Evolutionary conservation across 2,797 vertebrate genomes (phyloP).

Genomic region (Enteromius thamalakanensis): DNA sequence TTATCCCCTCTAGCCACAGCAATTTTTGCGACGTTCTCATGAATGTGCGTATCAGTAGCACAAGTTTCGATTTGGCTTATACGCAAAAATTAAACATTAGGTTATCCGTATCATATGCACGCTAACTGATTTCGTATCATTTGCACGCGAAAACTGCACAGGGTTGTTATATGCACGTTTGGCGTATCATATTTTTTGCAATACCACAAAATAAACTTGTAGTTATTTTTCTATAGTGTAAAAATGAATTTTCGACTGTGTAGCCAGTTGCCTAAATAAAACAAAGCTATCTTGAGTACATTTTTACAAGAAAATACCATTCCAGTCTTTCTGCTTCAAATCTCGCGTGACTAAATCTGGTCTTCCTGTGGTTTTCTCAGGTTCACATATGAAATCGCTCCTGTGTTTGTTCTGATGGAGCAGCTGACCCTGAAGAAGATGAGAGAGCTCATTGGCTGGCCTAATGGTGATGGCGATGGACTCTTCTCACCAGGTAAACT

Average conservation of each 20-base stretch:
- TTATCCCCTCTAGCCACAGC: too few relatives aligned
- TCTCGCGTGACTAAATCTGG: not conserved
- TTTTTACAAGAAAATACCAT: not conserved
- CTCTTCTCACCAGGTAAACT: constrained; percentile 95
- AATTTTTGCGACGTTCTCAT: too few relatives aligned
- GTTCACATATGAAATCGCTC: constrained; percentile 99
- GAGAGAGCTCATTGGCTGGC: constrained; percentile 98
- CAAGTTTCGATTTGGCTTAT: too few relatives aligned
- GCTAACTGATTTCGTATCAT: too few relatives aligned
- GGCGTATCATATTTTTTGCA: too few relatives aligned
- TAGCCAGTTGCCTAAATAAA: not conserved
- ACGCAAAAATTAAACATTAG: too few relatives aligned
- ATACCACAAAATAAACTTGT: not conserved
- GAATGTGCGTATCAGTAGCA: too few relatives aligned
- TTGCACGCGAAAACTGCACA: too few relatives aligned
- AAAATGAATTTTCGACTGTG: not conserved
- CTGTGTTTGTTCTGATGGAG: constrained; percentile 99
- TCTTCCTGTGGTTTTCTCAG: constrained; percentile 67
- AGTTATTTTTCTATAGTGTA: not conserved
- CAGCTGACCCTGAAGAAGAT: constrained; percentile 99
- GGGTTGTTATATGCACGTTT: too few relatives aligned
- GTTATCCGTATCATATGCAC: too few relatives aligned
- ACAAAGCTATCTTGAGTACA: not conserved
- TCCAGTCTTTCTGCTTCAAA: not conserved
- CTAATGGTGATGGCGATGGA: constrained; percentile 91